Base-by-base conservation (phyloP, 2,888 invertebrate species). In the Orthonevra nobilis region DNA sequence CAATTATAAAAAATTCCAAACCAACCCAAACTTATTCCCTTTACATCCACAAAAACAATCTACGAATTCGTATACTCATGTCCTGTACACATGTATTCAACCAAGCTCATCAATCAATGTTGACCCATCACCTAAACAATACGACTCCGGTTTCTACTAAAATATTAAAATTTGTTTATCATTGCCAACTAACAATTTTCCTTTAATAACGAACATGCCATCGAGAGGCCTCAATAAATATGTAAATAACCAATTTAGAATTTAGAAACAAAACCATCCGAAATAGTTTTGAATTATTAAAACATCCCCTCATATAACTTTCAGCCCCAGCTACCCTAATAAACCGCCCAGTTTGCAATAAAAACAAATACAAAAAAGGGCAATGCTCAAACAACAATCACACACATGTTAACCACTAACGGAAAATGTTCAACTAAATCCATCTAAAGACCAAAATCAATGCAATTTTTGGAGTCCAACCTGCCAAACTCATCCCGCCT, bases 201-300 rank as follows among this genome's bases (percentile, higher is more conserved):
- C 66, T 66, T 61, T 66, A 36, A 61, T 50, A 60, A 46, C 36
- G 23, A 70, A 75, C 56, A 70, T 20, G 34, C 30, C 58, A 48
- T 36, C 7, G 15, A 63, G 17, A 32, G 46, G 34, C 32, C 30
- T 44, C 40, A 72, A 79, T 79, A 79, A 66, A 73, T 79, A 79
- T 73, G 61, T 79, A 72, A 79, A 79, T 61, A 56, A 54, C 50
- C 56, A 79, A 77, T 73, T 79, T 72, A 56, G 58, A n/a, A n/a
- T 72, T 72, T 79, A 20, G 61, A 61, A 56, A 79, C 61, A 61
- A 72, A 72, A 60, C 60, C 72, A 72, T 56, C 66, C 61, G 66
- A 79, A 79, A 72, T 48, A 68, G 54, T 72, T 40, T 23, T 79
- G 48, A 73, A 79, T 79, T 79, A 72, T 79, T 72, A 66, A 79